Evolutionary conservation across 1,140 invertebrate genomes (phyloP).

Genomic region (Chrysomallon squamiferum): DNA sequence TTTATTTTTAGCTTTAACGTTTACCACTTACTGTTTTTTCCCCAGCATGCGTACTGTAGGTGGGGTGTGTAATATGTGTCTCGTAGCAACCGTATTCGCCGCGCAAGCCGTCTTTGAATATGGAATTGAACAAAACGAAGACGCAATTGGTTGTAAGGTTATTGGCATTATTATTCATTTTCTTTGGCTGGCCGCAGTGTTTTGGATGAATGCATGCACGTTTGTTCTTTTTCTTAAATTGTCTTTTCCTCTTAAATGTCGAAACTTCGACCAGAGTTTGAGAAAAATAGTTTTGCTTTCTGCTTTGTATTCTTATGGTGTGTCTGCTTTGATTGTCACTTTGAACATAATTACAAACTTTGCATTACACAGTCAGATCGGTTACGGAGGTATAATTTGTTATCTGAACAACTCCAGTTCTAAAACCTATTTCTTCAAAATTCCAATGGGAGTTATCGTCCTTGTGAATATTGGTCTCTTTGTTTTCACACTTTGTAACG

Average conservation of each 20-base stretch:
- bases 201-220: slow-evolving; percentile 4
- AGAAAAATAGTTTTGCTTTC: background rate
- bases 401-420: background rate
- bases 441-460: background rate
- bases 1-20: background rate
- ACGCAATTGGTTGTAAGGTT: background rate
- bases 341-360: background rate
- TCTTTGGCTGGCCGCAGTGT: background rate
- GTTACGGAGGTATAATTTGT: background rate
- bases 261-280: background rate
- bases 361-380: background rate
- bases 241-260: background rate
- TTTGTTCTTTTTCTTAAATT: background rate
- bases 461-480: background rate
- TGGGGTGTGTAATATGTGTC: background rate
- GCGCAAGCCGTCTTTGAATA: background rate
- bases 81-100: background rate
- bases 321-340: background rate
- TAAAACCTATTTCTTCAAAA: background rate
- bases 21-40: background rate
- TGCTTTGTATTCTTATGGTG: background rate
- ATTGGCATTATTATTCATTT: slow-evolving; percentile 4
- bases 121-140: slow-evolving; percentile 2
- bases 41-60: background rate
- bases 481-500: background rate